Conservation (phyloP, 2,888 invertebrate species). For the Patella depressa region DNA sequence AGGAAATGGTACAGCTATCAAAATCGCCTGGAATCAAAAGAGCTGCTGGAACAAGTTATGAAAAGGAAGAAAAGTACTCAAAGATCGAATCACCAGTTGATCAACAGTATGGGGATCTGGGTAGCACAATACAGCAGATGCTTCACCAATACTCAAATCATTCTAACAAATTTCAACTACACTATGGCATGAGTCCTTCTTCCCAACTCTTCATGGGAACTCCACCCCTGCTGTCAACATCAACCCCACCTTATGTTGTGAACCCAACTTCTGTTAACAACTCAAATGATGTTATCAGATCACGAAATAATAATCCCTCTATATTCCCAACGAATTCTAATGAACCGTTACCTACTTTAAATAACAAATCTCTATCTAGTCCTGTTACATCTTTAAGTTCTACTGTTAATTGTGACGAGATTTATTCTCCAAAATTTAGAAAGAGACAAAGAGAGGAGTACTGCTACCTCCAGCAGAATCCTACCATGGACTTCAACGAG, state of each 20-base stretch:
- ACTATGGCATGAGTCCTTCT: background rate
- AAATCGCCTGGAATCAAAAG: background rate
- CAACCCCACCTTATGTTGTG: background rate
- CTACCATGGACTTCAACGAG: conserved; percentile 38
- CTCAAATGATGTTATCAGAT: background rate
- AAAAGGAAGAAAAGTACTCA: background rate
- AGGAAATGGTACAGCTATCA: background rate
- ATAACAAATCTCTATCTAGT: background rate
- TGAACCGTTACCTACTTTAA: background rate
- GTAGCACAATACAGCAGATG: conserved; percentile 1
- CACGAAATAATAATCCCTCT: background rate
- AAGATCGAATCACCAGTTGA: background rate
- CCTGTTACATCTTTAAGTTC: background rate
- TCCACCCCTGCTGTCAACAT: background rate
- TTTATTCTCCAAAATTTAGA: conserved; percentile 35
- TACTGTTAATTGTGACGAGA: background rate
- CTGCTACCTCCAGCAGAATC: conserved; percentile 41
- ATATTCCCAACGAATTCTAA: conserved; percentile 1
- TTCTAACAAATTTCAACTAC: background rate
- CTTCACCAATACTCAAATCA: background rate
- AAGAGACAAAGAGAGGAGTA: conserved; percentile 42
- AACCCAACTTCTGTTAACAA: background rate
- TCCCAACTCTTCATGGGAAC: background rate
- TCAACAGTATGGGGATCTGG: background rate
- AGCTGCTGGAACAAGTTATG: background rate